Base-by-base conservation (phyloP, 53 echinoderm and acorn worm species). In the Mesocentrotus franciscanus region DNA sequence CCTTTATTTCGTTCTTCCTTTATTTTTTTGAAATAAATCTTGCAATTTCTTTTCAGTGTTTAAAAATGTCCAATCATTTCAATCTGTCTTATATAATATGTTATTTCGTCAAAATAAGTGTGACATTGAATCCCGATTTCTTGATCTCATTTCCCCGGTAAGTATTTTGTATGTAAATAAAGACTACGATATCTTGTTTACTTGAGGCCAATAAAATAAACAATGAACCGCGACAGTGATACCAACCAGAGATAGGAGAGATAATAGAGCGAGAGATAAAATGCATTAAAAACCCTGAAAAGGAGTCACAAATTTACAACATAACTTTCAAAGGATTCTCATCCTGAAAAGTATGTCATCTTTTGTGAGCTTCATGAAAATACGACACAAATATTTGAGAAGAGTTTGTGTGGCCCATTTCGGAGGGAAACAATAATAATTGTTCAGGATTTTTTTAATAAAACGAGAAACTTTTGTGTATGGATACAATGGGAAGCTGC, bases 321-420 rank as follows among this genome's bases (percentile, higher is more conserved):
- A 13, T 17, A 18, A 64, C 64, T 64, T 64, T 64, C 18, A 18
- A 64, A 64, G 64, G 64, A 8, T 16, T 78, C 78, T 34, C 78
- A 78, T 78, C 78, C 78, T 5, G 1, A 3, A 78, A 78, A 78
- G 33, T 32, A 78, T 78, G 78, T 78, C 78, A 78, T 5, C 34
- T 34, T 35, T 78, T 33, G 13, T 78, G 34, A 78, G 15, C 6
- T 78, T 78, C 2, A n/a, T 1, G 7, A 78, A 78, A 78, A 78
- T 78, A 78, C 78, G 78, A 78, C 78, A 34, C 78, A 78, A 34
- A 34, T 78, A 78, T 78, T 34, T 78, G 32, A 78, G 78, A 34
- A 32, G 78, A 32, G 78, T 33, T 33, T 78, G 78, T 78, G 78
- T 78, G 35, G 34, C 33, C 34, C 30, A 33, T 78, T 78, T 32